Conservation (phyloP, 2,113 vertebrate genomes). For the Echinops telfairi region DNA sequence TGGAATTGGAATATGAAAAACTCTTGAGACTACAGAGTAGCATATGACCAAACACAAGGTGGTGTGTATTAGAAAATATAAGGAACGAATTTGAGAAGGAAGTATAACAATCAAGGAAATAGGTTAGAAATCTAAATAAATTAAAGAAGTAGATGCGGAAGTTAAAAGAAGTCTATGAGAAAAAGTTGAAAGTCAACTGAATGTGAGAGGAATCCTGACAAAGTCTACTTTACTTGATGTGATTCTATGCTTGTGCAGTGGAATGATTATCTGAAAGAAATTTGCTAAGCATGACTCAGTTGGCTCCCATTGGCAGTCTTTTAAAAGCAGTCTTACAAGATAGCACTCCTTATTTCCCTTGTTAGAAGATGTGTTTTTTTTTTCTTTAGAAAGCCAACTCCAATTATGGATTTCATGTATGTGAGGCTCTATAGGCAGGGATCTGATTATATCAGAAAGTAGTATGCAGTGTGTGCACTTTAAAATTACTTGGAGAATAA, state of each 20-base stretch:
- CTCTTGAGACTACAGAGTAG: neutral
- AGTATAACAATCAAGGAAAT: neutral
- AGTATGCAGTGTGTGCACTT: constrained; percentile 83
- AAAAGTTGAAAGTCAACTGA: constrained; percentile 6
- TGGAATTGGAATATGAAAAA: constrained; percentile 20
- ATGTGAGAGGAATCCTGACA: neutral
- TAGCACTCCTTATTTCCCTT: constrained; percentile 66
- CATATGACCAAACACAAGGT: constrained; percentile 4
- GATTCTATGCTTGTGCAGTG: constrained; percentile 36
- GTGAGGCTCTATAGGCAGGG: constrained; percentile 86
- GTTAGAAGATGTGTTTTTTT: constrained; percentile 83
- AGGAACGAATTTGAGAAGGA: neutral
- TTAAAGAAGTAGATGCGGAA: constrained; percentile 14
- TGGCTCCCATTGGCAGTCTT: constrained; percentile 15
- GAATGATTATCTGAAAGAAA: constrained; percentile 39
- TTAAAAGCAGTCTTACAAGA: constrained; percentile 56
- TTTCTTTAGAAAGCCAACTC: constrained; percentile 89
- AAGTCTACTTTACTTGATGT: neutral
- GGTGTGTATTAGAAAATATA: neutral
- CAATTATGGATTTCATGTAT: constrained; percentile 91
- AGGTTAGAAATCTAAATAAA: constrained; percentile 24
- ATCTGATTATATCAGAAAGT: constrained; percentile 88
- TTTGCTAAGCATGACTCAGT: constrained; percentile 40
- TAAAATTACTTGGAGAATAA: constrained; percentile 88
- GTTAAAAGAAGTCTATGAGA: constrained; percentile 27